Percentiles rank a stretch among this genome's conserved stretches.
These are phyloP conservation scores for Pao palembangensis DNA, from an alignment of 2,113 vertebrate genomes.

Conservation along the genomic window DNA sequence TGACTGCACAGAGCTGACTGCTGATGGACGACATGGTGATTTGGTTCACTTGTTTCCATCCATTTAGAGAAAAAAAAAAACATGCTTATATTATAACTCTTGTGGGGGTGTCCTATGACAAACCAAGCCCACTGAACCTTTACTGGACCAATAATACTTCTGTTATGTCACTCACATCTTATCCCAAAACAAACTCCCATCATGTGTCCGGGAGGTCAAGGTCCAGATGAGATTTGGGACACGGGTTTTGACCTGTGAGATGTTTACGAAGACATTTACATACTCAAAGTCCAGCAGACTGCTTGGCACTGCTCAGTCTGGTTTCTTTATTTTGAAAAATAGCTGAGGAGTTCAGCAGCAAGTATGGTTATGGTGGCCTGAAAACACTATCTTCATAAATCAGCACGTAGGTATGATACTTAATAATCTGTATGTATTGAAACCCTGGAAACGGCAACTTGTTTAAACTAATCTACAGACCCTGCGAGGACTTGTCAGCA, in stretches of 20 bases:
- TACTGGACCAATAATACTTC: constrained; percentile 42
- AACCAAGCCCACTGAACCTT: constrained; percentile 19
- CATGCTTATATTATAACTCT: constrained; percentile 18
- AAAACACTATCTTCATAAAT: too few relatives aligned
- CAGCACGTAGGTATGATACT: too few relatives aligned
- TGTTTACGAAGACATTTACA: too few relatives aligned
- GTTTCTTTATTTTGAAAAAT: too few relatives aligned
- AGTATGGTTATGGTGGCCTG: too few relatives aligned
- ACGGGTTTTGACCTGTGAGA: too few relatives aligned
- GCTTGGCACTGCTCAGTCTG: not conserved
- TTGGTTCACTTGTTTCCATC: not conserved
- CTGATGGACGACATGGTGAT: constrained; percentile 42
- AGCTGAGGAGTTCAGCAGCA: too few relatives aligned
- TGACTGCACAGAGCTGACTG: constrained; percentile 38
- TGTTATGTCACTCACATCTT: constrained; percentile 18
- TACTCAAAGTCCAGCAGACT: not conserved
- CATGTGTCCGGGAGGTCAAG: constrained; percentile 2
- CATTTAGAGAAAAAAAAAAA: not conserved
- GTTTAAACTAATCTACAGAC: too few relatives aligned
- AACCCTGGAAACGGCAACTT: too few relatives aligned
- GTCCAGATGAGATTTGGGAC: constrained; percentile 2
- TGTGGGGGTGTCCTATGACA: constrained; percentile 29
- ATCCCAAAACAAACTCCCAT: constrained; percentile 18
- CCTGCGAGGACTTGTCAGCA: too few relatives aligned
- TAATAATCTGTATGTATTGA: too few relatives aligned